Conservation (phyloP, 2,797 vertebrate genomes). For the Microtus agrestis region DNA sequence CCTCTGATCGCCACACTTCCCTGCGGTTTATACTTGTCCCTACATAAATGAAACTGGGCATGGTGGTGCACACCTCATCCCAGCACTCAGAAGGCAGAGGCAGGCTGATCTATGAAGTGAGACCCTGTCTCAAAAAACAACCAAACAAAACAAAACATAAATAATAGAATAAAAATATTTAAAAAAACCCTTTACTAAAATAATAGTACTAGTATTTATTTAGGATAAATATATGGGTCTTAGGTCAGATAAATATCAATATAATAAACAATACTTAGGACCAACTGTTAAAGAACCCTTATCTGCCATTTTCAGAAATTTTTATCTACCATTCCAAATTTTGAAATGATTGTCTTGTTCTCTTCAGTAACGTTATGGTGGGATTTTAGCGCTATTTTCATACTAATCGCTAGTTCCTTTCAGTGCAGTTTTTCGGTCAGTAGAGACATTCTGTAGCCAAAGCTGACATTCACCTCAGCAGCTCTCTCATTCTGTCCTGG, state of each 20-base stretch:
- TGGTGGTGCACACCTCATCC: neutral
- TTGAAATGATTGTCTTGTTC: conserved; percentile 34
- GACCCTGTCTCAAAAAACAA: neutral
- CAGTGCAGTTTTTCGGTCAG: neutral
- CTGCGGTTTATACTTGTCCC: too few species aligned
- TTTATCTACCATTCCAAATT: conserved; percentile 31
- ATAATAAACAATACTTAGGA: conserved; percentile 28
- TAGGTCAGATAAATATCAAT: conserved; percentile 18
- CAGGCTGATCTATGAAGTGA: neutral
- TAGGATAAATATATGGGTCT: neutral
- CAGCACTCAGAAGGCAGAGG: neutral
- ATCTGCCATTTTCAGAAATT: conserved; percentile 13
- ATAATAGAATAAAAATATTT: neutral
- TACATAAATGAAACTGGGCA: neutral
- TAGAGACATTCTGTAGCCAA: neutral
- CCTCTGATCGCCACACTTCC: neutral
- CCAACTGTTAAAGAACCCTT: conserved; percentile 3
- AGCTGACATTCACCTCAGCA: neutral
- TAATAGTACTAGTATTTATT: neutral
- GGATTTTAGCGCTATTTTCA: neutral
- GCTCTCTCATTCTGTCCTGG: neutral
- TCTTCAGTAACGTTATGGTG: neutral
- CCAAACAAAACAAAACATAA: neutral
- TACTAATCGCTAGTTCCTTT: neutral
- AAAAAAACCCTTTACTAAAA: neutral